Evolutionary conservation across 2,797 vertebrate genomes (phyloP), one percentile per base, ranked within the genome.

Genomic region (Phataginus tetradactyla): DNA sequence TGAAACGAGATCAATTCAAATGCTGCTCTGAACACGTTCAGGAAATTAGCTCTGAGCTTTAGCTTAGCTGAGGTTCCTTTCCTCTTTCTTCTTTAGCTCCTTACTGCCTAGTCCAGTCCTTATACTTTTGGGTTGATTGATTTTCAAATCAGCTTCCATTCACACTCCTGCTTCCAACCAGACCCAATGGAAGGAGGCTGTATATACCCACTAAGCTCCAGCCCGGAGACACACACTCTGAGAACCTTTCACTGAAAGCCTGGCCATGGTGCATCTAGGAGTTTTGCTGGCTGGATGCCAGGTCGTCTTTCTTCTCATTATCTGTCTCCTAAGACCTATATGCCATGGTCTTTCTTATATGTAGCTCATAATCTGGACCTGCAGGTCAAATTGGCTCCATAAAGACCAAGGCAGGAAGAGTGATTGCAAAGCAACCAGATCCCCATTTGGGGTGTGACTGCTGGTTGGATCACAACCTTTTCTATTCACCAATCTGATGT

Each of bases 1-100:
- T 83, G 84, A 25, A 90, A 45, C 12, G 64, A 95, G 55, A 45
- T 49, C 69, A 94, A 5, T 57, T 91, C 34, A 51, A 86, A 91
- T 69, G 32, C 37, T 51, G 4, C 25, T 80, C 53, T 86, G 55
- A 91, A 9, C 34, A 15, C 23, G 6, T 49, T 96, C 57, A 45
- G 10, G 37, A 90, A 86, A 13, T 14, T 4, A 64, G 29, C 53
- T 69, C 86, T 86, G 57, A 25, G 14, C n/a, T 89, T 3, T 21
- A 17, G 39, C 32, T 89, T 79, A 37, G 64, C 0, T 69, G 20
- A 29, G 53, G 51, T n/a, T 1, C 4, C 32, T 34, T 78, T 57
- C 51, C 66, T 25, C 23, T 86, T 75, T 34, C n/a, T 57, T 91
- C 63, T 63, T 80, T 68, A 45, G 45, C 45, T 5, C 21, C 53